Evolutionary conservation across 2,888 invertebrate species (phyloP).

Genomic region (Sphaerophoria taeniata): DNA sequence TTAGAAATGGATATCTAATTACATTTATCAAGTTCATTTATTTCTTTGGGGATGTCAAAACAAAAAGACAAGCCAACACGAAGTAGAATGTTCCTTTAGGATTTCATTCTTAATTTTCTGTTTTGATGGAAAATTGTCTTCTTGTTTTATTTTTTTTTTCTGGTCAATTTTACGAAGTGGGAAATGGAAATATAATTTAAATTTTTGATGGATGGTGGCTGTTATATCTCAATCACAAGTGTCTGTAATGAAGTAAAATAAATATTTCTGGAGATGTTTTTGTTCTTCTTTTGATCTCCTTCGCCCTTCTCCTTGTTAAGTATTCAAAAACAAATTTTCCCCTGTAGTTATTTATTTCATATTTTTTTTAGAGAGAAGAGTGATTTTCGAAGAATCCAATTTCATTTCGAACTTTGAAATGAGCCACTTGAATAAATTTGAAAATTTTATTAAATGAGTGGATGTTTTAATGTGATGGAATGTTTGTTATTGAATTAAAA

Average conservation of each 20-base stretch:
- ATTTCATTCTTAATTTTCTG: too few relatives aligned
- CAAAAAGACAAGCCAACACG: neutral
- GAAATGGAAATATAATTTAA: conserved; percentile 33
- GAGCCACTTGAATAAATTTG: too few relatives aligned
- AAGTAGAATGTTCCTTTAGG: neutral
- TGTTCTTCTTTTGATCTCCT: neutral
- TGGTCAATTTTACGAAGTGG: conserved; percentile 16
- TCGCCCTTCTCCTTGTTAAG: neutral
- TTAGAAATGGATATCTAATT: conserved; percentile 57
- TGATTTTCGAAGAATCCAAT: too few relatives aligned
- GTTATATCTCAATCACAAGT: neutral
- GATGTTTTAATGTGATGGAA: too few relatives aligned
- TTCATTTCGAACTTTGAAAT: too few relatives aligned
- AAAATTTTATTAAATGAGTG: too few relatives aligned
- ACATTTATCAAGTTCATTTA: conserved; percentile 39
- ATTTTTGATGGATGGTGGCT: conserved; percentile 35
- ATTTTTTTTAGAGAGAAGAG: too few relatives aligned
- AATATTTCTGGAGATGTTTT: neutral
- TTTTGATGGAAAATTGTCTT: neutral
- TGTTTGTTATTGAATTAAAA: too few relatives aligned
- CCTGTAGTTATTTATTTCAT: neutral
- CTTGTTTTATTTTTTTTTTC: neutral
- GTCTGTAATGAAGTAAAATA: conserved; percentile 20
- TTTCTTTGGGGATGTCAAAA: conserved; percentile 5
- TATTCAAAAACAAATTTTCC: conserved; percentile 3